Evolutionary conservation across 1,140 invertebrate genomes (phyloP), one percentile per base, ranked within the genome.

Genomic region (Eumeta japonica): DNA sequence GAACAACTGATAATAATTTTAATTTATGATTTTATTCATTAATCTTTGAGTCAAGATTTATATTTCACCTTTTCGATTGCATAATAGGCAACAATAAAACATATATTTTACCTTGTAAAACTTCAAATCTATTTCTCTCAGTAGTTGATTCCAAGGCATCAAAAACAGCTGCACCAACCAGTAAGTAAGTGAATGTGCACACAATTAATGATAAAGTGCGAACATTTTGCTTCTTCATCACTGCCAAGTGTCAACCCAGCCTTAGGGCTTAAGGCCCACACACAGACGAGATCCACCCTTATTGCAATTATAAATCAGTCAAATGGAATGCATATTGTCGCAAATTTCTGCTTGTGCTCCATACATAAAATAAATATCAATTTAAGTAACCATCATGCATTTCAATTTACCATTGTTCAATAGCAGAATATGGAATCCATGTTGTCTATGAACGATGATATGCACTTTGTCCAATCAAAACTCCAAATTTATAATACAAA

Each of bases 141-240:
- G 90, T 92, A 52, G 93, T 88, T 16, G 92, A 96, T 76, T 99
- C 97, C 27, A 99, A 81, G 16, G 94, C 90, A 77, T 99, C 97
- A 79, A 99, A 99, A 38, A 99, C 93, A 14, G 97, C 96, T n/a
- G 97, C 97, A 39, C 97, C 97, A 19, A 99, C 87, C 14, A 99
- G 81, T 35, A 99, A 82, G 79, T 99, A 99, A 28, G 96, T 98
- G 79, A 99, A 97, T 47, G 97, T 99, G 76, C 93, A 97, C 62
- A 99, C 95, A 62, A 99, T 97, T 62, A 99, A 84, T 33, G 94
- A 96, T 63, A 99, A 80, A 58, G 97, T 99, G 63, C 96, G 90
- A 52, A 98, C 92, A 86, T 99, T 99, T 85, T 98, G 96, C 78
- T 89, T 88, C 82, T 92, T 92, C 89, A 92, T 92, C 55, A 72